Base-by-base conservation (phyloP, 2,113 vertebrate species). In the Eubucco bourcierii region DNA sequence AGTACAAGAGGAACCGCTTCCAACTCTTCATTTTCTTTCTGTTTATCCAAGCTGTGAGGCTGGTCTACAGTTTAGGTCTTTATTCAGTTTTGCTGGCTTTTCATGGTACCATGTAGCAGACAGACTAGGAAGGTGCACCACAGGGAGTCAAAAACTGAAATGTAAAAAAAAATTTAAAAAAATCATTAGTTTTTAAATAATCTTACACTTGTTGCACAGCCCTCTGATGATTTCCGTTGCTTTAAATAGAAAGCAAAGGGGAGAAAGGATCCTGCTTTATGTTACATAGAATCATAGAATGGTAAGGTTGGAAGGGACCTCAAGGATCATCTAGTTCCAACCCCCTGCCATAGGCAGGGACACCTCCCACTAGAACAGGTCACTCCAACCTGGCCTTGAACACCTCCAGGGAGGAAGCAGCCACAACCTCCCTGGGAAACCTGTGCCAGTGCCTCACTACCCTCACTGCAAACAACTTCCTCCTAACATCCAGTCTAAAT, bases 41-140 rank as follows among this genome's bases (percentile, higher is more conserved):
- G 63, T 75, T 88, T 80, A 68, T 78, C 50, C 84, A 71, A 58
- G 81, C 79, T 84, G 52, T 68, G 46, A 94, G 53, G 60, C 66
- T 91, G 73, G 90, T 71, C 61, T 74, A 37, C 39, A 12, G 9
- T 46, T 67, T 47, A 59, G 34, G 7, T 27, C 82, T 82, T 37
- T 84, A 74, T 53, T 67, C 4, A 59, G 60, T 91, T 94, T 77
- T 66, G 19, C 50, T 75, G 29, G 19, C 7, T 72, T 39, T 10
- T 13, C 8, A 2, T 66, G 8, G 25, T 39, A 80, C 33, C 55
- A 64, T 55, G 53, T 7, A 41, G 19, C 50, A 61, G 37, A 61
- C 29, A 65, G 65, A 68, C 67, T 60, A 31, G 5, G 18, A 55
- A 84, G 50, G 58, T 79, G 56, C 4, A 59, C 3, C 17, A 10